Conservation (phyloP, 1,140 invertebrate genomes). For the Zaprionus ghesquierei region DNA sequence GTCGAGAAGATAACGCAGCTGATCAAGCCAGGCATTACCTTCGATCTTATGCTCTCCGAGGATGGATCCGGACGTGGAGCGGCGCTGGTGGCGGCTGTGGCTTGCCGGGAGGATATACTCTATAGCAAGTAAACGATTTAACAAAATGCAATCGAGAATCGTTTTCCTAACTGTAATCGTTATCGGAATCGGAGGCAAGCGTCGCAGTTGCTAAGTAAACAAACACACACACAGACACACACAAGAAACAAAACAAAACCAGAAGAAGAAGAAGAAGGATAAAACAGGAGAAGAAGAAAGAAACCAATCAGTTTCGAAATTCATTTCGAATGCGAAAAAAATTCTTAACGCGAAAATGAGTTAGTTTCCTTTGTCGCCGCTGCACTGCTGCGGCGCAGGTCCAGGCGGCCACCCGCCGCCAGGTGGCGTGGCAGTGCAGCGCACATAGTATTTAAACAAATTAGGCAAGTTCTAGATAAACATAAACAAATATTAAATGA, state of each 20-base stretch:
- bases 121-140: slow-evolving; percentile 52
- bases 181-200: slow-evolving; percentile 22
- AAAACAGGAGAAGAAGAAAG: neutral
- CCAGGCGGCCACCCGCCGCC: neutral
- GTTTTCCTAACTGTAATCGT: slow-evolving; percentile 4
- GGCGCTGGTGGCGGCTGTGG: slow-evolving; percentile 97
- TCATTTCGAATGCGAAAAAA: slow-evolving; percentile 9
- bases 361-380: slow-evolving; percentile 45
- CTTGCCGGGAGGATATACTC: slow-evolving; percentile 83
- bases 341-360: slow-evolving; percentile 23
- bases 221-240: neutral
- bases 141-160: neutral
- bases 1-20: slow-evolving; percentile 94
- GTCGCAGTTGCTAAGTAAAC: slow-evolving; percentile 39
- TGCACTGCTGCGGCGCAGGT: neutral
- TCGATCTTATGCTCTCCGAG: slow-evolving; percentile 98
- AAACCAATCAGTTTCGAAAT: slow-evolving; percentile 23
- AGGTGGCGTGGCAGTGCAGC: slow-evolving; percentile 26
- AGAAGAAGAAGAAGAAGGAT: neutral
- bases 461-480: slow-evolving; percentile 48
- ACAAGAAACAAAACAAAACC: neutral
- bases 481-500: neutral
- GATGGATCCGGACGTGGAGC: slow-evolving; percentile 99
- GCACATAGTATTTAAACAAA: slow-evolving; percentile 48
- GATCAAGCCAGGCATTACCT: slow-evolving; percentile 89